These are phyloP conservation scores for Lepisosteus oculatus DNA, from an alignment of 2,113 vertebrate species.

Conservation along the genomic window DNA sequence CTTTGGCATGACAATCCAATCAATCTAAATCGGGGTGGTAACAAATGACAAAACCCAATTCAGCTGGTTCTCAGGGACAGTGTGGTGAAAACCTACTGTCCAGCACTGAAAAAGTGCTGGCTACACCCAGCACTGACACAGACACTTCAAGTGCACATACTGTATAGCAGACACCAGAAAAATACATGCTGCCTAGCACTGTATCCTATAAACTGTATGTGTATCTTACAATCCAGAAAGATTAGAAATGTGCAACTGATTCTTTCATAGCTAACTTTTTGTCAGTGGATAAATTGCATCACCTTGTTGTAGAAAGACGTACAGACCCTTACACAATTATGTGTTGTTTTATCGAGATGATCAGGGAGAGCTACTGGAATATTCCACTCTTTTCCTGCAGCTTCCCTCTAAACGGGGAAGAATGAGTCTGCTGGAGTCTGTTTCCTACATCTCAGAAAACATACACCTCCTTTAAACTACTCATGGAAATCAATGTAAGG, in stretches of 20 bases:
- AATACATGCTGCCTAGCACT: too few species aligned
- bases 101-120: too few species aligned
- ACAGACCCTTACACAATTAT: neutral
- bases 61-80: neutral
- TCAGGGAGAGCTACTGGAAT: constrained; percentile 1
- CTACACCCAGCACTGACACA: too few species aligned
- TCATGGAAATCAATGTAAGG: too few species aligned
- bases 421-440: constrained; percentile 1
- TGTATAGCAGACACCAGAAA: too few species aligned
- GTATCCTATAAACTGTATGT: too few species aligned
- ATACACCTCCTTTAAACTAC: neutral
- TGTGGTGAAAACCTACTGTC: neutral
- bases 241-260: neutral
- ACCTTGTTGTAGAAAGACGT: neutral
- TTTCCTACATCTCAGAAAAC: too few species aligned
- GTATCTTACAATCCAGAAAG: neutral
- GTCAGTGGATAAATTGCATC: neutral
- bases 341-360: constrained; percentile 1
- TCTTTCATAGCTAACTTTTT: neutral
- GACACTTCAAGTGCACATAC: too few species aligned
- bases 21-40: too few species aligned
- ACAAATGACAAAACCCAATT: neutral
- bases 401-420: neutral
- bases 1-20: too few species aligned
- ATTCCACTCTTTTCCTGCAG: constrained; percentile 2